Evolutionary conservation across 1,140 invertebrate genomes (phyloP).

Genomic region (Drosophila willistoni): DNA sequence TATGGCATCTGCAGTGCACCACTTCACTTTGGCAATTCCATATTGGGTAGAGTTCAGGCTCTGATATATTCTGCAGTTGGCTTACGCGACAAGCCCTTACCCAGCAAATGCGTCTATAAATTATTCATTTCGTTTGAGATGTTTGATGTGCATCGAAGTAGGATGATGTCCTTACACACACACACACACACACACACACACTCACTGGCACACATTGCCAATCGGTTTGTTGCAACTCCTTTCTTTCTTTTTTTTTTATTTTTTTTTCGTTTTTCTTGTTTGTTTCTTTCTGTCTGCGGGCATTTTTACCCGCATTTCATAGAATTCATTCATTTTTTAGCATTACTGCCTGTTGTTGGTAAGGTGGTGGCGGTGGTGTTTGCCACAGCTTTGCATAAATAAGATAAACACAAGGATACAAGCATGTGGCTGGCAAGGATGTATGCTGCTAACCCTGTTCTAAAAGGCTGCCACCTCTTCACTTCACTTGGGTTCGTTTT

Average conservation of each 20-base stretch:
- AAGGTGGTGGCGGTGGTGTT: constrained; percentile 51
- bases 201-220: constrained; percentile 25
- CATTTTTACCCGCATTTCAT: constrained; percentile 51
- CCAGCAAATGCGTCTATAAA: constrained; percentile 68
- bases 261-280: constrained; percentile 15
- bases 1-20: constrained; percentile 18
- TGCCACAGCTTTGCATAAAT: constrained; percentile 80
- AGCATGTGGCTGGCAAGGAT: constrained; percentile 24
- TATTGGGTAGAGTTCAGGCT: constrained; percentile 38
- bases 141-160: constrained; percentile 71
- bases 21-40: constrained; percentile 40
- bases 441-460: constrained; percentile 1
- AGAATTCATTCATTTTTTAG: constrained; percentile 64
- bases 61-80: constrained; percentile 42
- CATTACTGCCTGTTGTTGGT: constrained; percentile 45
- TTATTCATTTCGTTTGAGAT: constrained; percentile 80
- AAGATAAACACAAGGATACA: constrained; percentile 72
- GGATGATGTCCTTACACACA: constrained; percentile 44
- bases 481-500: constrained; percentile 4
- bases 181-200: constrained; percentile 23
- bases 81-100: constrained; percentile 39
- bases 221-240: constrained; percentile 55
- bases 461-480: neutral
- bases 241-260: constrained; percentile 21
- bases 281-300: constrained; percentile 21